Evolutionary conservation across 1,140 invertebrate genomes (phyloP), one percentile per base, ranked within the genome.

Genomic region (Temnothorax nylanderi): DNA sequence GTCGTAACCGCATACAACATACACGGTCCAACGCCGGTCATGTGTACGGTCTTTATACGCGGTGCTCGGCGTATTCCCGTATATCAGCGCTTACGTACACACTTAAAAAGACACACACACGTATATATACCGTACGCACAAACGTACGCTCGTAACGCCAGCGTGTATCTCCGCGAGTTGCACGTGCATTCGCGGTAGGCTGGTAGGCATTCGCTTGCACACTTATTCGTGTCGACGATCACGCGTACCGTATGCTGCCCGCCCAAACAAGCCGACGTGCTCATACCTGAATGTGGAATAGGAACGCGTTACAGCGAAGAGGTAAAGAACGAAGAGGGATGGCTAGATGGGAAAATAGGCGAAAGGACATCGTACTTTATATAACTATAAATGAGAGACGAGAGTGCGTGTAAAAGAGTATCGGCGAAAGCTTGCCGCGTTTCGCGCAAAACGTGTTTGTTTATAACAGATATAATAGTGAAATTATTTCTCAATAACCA

Each of bases 241-340:
- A 7, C 69, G 81, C 18, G 60, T 49, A 34, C 54, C n/a, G 62
- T 34, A 47, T 47, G 16, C 54, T 32, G 60, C 75, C 34, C 54
- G 64, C 32, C 85, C 77, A 84, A 89, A 87, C 60, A 78, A 89
- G 82, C 67, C 54, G 74, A 80, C 65, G 58, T 64, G 72, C 71
- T 88, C 49, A 65, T 89, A 74, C 65, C 67, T 44, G 74, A 34
- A 62, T 54, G 65, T 54, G 75, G 56, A 74, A 71, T 88, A 87
- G 37, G 41, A 56, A 16, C 34, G 37, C 77, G 78, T 41, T 37
- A 21, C 87, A 54, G 85, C 10, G 37, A 41, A n/a, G 77, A 6
- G 64, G 3, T 11, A 18, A 41, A 11, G 64, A 26, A 1, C 26
- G 69, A 13, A 4, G 18, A 18, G 8, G n/a, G 32, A 41, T 32